Percentiles rank a stretch among this genome's conserved stretches.
These are phyloP conservation scores for Lasioglossum figueresi DNA, from an alignment of 2,888 invertebrate genomes.

Conservation along the genomic window DNA sequence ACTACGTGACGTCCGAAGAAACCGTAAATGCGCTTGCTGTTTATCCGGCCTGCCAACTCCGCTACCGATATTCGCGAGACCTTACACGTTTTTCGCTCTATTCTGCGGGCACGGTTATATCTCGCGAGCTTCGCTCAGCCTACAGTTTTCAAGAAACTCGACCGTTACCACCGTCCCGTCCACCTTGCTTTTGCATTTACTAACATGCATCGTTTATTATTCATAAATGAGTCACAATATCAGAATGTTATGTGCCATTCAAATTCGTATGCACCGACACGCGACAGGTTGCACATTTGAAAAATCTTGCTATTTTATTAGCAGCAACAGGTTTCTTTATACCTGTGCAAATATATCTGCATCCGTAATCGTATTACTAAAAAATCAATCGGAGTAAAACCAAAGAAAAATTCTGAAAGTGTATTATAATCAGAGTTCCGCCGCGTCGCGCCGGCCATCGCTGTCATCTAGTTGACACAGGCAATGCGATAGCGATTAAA, in stretches of 20 bases:
- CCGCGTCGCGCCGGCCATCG: background rate
- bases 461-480: constrained; percentile 1
- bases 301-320: background rate
- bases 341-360: background rate
- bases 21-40: constrained; percentile 33
- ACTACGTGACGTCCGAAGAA: constrained; percentile 43
- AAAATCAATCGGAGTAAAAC: too few relatives aligned
- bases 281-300: background rate
- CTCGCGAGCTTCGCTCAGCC: background rate
- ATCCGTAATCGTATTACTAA: too few relatives aligned
- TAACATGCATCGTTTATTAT: background rate
- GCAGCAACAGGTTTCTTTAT: background rate
- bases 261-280: background rate
- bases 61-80: background rate
- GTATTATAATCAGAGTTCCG: too few relatives aligned
- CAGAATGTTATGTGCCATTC: background rate
- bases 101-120: constrained; percentile 10
- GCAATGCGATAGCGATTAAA: constrained; percentile 32
- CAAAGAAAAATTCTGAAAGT: too few relatives aligned
- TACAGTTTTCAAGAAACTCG: background rate
- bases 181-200: background rate
- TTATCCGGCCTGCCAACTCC: constrained; percentile 38
- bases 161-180: background rate
- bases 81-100: background rate
- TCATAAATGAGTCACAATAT: background rate